Conservation (phyloP, 2,888 invertebrate genomes). For the Amaurobius ferox region DNA sequence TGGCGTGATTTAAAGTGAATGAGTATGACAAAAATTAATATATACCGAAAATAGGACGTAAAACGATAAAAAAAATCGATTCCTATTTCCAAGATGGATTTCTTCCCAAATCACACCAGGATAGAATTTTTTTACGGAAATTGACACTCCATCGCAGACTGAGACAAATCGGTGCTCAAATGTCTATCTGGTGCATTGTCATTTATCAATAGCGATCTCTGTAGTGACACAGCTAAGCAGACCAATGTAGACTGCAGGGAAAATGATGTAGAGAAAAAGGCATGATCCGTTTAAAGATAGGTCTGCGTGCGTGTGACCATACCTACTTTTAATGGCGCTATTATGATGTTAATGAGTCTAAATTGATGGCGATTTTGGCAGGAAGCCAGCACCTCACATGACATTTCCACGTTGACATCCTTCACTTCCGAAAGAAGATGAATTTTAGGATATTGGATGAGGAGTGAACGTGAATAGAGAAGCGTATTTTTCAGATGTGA, state of each 20-base stretch:
- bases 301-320: slow-evolving; percentile 50
- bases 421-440: slow-evolving; percentile 29
- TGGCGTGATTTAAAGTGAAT: background rate
- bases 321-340: slow-evolving; percentile 71
- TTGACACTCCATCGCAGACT: background rate
- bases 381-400: slow-evolving; percentile 62
- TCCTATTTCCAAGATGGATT: background rate
- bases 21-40: background rate
- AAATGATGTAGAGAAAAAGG: slow-evolving; percentile 4
- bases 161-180: slow-evolving; percentile 5
- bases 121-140: slow-evolving; percentile 2
- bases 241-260: background rate
- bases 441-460: background rate
- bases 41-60: background rate
- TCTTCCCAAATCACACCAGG: background rate
- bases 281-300: slow-evolving; percentile 58
- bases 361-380: slow-evolving; percentile 68
- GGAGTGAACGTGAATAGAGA: background rate
- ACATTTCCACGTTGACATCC: slow-evolving; percentile 64
- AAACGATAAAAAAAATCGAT: slow-evolving; percentile 19
- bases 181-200: slow-evolving; percentile 4
- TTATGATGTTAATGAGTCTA: slow-evolving; percentile 72
- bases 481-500: background rate
- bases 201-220: slow-evolving; percentile 13
- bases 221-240: slow-evolving; percentile 13